Percentiles rank a stretch among this genome's conserved stretches.
These are phyloP conservation scores for Pseudomyrmex flavicornis DNA, from an alignment of 1,140 invertebrate genomes.

Conservation along the genomic window DNA sequence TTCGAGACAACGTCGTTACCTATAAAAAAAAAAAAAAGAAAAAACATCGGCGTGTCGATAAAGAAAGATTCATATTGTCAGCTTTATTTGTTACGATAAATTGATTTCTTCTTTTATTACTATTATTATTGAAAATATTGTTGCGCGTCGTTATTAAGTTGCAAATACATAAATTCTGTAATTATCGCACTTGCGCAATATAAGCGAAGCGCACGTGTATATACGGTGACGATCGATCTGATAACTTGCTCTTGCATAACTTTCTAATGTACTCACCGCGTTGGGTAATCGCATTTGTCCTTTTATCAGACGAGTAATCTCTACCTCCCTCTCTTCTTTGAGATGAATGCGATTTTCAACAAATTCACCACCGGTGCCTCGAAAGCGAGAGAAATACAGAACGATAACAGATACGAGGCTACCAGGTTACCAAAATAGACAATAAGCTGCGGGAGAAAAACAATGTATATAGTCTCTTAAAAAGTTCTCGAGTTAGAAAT, in stretches of 20 bases:
- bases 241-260: conserved; percentile 24
- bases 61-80: neutral
- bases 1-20: conserved; percentile 14
- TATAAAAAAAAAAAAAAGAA: conserved; percentile 6
- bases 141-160: neutral
- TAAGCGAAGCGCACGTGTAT: neutral
- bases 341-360: conserved; percentile 87
- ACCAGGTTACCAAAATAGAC: conserved; percentile 92
- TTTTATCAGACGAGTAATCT: conserved; percentile 36
- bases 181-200: neutral
- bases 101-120: neutral
- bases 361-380: conserved; percentile 92
- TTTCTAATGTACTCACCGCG: conserved; percentile 32
- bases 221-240: conserved; percentile 22
- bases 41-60: neutral
- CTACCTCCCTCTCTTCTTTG: conserved; percentile 80
- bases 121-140: conserved; percentile 1
- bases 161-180: neutral
- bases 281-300: conserved; percentile 45
- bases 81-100: neutral
- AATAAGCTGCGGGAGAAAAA: conserved; percentile 87
- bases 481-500: conserved; percentile 88
- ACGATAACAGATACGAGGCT: conserved; percentile 91
- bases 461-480: conserved; percentile 80
- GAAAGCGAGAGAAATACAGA: conserved; percentile 91